phyloP scores from a whole-genome alignment of 2,797 vertebrate genomes.

The Pseudochirops cupreus region DNA sequence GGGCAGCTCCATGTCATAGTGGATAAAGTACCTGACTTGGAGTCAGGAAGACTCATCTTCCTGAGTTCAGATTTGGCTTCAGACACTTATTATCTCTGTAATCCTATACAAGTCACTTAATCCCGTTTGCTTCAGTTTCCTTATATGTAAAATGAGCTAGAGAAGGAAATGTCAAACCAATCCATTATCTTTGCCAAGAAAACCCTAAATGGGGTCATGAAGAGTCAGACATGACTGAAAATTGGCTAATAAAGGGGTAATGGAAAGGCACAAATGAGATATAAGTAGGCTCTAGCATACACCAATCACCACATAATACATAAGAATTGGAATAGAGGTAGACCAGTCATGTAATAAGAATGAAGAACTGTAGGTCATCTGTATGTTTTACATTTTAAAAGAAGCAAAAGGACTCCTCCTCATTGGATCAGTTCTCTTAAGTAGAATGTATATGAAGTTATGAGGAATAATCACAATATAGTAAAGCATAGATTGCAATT shows the following conservation, averaged over 20 bases:
- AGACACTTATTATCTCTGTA: neutral
- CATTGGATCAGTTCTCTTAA: neutral
- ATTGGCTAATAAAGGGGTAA: neutral
- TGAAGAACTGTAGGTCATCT: neutral
- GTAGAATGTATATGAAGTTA: neutral
- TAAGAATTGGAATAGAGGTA: neutral
- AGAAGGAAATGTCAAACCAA: neutral
- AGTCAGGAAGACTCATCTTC: neutral
- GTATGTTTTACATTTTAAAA: neutral
- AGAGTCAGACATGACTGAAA: neutral
- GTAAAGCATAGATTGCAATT: too few species aligned
- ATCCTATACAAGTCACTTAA: neutral
- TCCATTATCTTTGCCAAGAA: neutral
- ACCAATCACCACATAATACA: neutral
- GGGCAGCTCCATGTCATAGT: neutral
- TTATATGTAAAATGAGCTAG: neutral
- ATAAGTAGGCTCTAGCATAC: neutral
- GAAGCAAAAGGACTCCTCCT: neutral
- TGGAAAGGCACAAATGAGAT: too few species aligned
- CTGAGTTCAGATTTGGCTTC: neutral
- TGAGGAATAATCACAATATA: neutral
- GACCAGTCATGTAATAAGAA: neutral
- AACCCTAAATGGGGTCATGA: neutral
- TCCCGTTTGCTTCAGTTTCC: neutral
- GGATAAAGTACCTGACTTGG: neutral